Evolutionary conservation across 2,888 invertebrate genomes (phyloP).

Genomic region (Cremastinae sp.): DNA sequence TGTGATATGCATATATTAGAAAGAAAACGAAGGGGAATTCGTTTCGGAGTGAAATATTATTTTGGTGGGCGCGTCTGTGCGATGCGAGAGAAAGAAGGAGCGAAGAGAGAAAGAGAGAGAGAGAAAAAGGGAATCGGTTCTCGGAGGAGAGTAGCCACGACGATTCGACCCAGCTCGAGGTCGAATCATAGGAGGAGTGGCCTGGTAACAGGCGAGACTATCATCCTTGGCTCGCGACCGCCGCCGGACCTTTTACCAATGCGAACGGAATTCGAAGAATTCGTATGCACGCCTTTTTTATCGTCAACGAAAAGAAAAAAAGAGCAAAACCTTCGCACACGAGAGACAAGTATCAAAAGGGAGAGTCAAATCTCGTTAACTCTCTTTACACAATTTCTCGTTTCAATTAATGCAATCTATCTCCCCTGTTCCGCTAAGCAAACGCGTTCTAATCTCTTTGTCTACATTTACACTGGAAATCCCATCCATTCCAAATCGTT

Average conservation of each 20-base stretch:
- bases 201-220: slow-evolving; percentile 66
- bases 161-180: slow-evolving; percentile 65
- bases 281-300: slow-evolving; percentile 1
- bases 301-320: not conserved
- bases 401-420: no score
- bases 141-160: slow-evolving; percentile 53
- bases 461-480: no score
- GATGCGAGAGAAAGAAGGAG: not conserved
- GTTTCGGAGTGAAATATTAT: slow-evolving; percentile 25
- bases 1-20: slow-evolving; percentile 39
- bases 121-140: slow-evolving; percentile 57
- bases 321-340: not conserved
- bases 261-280: slow-evolving; percentile 36
- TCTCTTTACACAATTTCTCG: no score
- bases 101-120: slow-evolving; percentile 29
- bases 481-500: no score
- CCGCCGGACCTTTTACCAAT: slow-evolving; percentile 47
- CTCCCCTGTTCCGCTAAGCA: no score
- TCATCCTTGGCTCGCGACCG: slow-evolving; percentile 61
- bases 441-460: no score
- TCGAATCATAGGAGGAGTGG: slow-evolving; percentile 65
- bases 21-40: slow-evolving; percentile 28
- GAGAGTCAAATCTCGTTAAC: no score
- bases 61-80: not conserved
- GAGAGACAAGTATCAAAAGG: not conserved